These are phyloP conservation scores for Pseudorhiza aurosa DNA, from an alignment of 30 jellyfish, hydroid and myxozoan genomes.

Conservation along the genomic window DNA sequence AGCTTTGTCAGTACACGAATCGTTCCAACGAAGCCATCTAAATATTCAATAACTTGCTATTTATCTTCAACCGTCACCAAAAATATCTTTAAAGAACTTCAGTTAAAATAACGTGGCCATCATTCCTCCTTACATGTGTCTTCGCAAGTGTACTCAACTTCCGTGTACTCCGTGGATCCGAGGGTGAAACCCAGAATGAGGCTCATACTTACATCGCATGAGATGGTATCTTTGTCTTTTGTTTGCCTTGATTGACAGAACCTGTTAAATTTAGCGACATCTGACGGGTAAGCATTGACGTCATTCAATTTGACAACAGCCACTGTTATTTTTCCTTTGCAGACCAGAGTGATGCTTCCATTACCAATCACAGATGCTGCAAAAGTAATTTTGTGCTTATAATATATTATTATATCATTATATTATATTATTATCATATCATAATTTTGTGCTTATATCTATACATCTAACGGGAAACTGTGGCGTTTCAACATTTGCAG, in stretches of 20 bases:
- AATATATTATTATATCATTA: no score
- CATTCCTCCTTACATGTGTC: background rate
- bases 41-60: no score
- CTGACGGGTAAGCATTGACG: background rate
- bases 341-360: conserved; percentile 24
- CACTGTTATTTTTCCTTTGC: conserved; percentile 39
- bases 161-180: conserved; percentile 7
- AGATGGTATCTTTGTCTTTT: background rate
- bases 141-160: conserved; percentile 38
- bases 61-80: no score
- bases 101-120: background rate
- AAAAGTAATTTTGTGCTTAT: no score
- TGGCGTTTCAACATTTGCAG: no score
- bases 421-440: no score
- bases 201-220: conserved; percentile 34
- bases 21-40: no score
- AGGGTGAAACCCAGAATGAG: background rate
- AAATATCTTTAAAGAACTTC: no score
- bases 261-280: background rate
- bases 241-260: background rate
- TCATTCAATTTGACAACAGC: conserved; percentile 7
- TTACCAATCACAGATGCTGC: conserved; percentile 36
- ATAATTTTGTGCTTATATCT: no score
- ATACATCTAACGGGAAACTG: no score
- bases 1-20: no score